Base-by-base conservation (phyloP, 2,113 vertebrate genomes). In the Microcebus tavaratra region DNA sequence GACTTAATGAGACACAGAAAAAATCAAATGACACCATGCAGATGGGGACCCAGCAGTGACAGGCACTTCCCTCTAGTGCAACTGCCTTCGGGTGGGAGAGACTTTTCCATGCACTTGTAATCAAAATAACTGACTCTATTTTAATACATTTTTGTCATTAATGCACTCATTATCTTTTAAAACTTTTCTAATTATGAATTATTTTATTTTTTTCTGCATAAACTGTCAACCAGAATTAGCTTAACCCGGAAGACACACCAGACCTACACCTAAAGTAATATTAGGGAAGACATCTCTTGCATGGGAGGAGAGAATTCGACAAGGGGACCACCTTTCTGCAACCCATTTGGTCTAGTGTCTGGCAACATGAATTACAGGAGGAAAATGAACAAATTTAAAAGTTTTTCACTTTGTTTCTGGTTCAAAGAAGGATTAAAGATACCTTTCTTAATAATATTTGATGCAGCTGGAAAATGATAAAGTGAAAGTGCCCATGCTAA, bases 21-120 rank as follows among this genome's bases (percentile, higher is more conserved):
- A 50, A 70, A 29, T 39, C 67, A 63, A 25, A 11, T 11, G 8
- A 21, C 10, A 8, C 0, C 9, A 63, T 1, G 1, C 0, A 34
- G 9, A 1, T 31, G 3, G 59, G 59, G 59, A 29, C 25, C 27
- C 25, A 63, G 59, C 7, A 8, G 23, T 23, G 53, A 12, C 25
- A 13, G 55, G 39, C 18, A 25, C 12, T 17, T n/a, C 14, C 13
- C 8, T 29, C 7, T 1, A 23, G 20, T 31, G 17, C 29, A 6
- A 0, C 23, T 45, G 17, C 20, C n/a, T 57, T 50, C 27, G 0
- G 8, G 13, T 7, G 42, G 36, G 8, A 87, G 20, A 2, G 20
- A 12, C 14, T 55, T 25, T n/a, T 79, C 31, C 13, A 10, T 8
- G 10, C 73, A 42, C 3, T 12, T 34, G 34, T 18, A 29, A 55